Conservation (phyloP, 2,888 invertebrate species). For the Neria commutata region DNA sequence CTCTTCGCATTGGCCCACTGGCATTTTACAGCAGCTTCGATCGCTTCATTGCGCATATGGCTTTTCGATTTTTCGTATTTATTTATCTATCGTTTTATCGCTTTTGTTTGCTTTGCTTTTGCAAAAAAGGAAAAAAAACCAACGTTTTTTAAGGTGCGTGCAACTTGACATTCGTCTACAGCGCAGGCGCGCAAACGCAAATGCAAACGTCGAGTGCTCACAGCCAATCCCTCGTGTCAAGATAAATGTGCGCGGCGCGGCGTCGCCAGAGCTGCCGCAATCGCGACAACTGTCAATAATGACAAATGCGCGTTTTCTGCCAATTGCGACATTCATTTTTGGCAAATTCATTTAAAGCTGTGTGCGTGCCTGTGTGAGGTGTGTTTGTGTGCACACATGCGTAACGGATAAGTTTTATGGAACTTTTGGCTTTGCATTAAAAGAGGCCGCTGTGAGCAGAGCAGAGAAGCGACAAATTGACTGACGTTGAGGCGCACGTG, state of each 20-base stretch:
- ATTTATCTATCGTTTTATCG: no score
- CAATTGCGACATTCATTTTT: conserved; percentile 51
- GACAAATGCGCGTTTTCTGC: conserved; percentile 47
- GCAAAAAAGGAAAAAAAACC: neutral
- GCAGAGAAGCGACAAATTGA: no score
- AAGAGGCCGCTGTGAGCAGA: no score
- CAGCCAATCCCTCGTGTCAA: conserved; percentile 32
- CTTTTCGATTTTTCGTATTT: no score
- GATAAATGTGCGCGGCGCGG: conserved; percentile 38
- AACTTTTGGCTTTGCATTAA: conserved; percentile 3
- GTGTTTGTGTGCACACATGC: conserved; percentile 52
- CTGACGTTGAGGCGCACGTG: no score
- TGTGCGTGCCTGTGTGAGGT: conserved; percentile 32
- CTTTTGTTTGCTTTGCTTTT: no score
- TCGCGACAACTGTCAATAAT: conserved; percentile 45
- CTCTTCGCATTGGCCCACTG: no score
- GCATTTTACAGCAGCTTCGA: no score
- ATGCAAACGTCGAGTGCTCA: conserved; percentile 24
- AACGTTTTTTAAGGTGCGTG: conserved; percentile 14
- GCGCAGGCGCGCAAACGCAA: neutral
- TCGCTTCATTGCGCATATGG: no score
- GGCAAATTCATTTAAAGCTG: neutral
- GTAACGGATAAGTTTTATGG: conserved; percentile 41
- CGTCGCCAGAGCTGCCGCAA: neutral
- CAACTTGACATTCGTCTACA: conserved; percentile 18